Conservation (phyloP, 2,797 vertebrate genomes). For the Tiaroga cobitis region DNA sequence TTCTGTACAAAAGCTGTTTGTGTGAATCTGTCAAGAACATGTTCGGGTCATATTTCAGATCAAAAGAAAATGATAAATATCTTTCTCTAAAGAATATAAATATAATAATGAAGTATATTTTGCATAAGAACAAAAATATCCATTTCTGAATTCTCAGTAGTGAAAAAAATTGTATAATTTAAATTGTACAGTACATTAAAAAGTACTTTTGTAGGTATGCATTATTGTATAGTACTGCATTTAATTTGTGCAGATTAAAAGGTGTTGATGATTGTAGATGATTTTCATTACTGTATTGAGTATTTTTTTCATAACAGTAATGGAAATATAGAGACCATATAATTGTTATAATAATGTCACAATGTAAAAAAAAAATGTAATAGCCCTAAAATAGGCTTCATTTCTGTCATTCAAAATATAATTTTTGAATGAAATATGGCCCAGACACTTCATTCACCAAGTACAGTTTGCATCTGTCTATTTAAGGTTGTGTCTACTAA, state of each 20-base stretch:
- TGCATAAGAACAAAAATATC: background rate
- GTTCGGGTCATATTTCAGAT: background rate
- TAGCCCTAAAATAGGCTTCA: background rate
- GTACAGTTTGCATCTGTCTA: background rate
- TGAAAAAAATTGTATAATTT: background rate
- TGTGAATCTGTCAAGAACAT: background rate
- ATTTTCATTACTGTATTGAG: background rate
- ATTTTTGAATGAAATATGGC: background rate
- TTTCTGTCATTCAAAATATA: background rate
- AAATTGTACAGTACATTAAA: background rate
- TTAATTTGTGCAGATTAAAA: background rate
- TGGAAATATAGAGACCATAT: background rate
- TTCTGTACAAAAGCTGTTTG: background rate
- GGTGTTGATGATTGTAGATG: too few species aligned
- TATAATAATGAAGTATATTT: background rate
- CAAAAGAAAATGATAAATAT: background rate
- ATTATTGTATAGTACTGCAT: background rate
- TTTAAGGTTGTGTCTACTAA: background rate
- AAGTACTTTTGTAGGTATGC: background rate
- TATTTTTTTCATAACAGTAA: background rate
- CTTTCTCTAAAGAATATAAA: background rate
- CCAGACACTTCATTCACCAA: background rate
- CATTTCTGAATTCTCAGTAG: background rate
- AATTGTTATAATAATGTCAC: background rate
- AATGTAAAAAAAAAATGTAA: background rate